Conservation (phyloP, 2,797 vertebrate genomes). For the Poeciliopsis gracilis region DNA sequence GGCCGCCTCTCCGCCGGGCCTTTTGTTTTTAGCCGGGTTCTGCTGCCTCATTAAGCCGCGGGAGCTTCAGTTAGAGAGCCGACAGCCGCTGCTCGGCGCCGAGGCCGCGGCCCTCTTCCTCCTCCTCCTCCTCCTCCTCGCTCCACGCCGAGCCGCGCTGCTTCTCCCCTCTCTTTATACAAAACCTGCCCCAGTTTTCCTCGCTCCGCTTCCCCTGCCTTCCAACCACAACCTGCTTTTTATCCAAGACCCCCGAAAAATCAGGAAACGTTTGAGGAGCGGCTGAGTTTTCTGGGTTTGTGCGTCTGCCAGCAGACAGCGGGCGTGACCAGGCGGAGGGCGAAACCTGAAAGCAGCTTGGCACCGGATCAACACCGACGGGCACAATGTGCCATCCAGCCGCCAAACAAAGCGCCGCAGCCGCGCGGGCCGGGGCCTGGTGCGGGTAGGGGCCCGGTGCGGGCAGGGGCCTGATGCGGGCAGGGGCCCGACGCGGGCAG, state of each 20-base stretch:
- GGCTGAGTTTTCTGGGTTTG: slow-evolving; percentile 17
- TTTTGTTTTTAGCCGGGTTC: slow-evolving; percentile 83
- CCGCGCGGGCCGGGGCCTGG: slow-evolving; percentile 24
- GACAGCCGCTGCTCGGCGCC: slow-evolving; percentile 68
- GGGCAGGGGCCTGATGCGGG: neutral
- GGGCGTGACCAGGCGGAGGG: slow-evolving; percentile 47
- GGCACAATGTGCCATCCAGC: slow-evolving; percentile 82
- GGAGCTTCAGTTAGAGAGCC: slow-evolving; percentile 71
- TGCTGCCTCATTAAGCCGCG: slow-evolving; percentile 82
- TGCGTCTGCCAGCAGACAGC: slow-evolving; percentile 21
- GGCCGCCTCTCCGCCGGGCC: slow-evolving; percentile 74
- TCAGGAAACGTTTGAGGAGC: neutral
- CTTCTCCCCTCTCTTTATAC: neutral
- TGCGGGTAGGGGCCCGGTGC: neutral
- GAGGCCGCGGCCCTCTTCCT: slow-evolving; percentile 45
- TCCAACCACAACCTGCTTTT: neutral
- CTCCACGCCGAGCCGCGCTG: slow-evolving; percentile 13
- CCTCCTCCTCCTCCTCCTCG: slow-evolving; percentile 34
- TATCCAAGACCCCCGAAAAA: neutral
- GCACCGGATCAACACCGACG: slow-evolving; percentile 85
- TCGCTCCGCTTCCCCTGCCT: neutral
- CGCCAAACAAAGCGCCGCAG: slow-evolving; percentile 79
- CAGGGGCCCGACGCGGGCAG: slow-evolving; percentile 8
- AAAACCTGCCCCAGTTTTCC: slow-evolving; percentile 43
- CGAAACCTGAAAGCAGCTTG: slow-evolving; percentile 77